These are phyloP conservation scores for Eristalis tenax DNA, from an alignment of 2,888 invertebrate genomes.

Conservation along the genomic window DNA sequence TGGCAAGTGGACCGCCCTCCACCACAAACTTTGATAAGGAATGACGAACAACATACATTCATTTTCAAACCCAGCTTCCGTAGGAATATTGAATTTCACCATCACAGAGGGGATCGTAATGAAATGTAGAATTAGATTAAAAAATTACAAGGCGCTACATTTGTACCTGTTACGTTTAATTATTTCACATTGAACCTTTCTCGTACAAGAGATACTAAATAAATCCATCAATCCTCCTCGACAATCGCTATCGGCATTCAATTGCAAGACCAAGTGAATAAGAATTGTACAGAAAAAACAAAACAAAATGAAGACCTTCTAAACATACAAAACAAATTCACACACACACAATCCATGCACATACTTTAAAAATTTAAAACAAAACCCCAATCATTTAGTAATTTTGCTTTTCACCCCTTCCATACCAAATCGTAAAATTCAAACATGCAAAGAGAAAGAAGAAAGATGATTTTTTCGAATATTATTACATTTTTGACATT, in stretches of 20 bases:
- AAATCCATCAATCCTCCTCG: conserved; percentile 14
- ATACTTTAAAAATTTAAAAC: conserved; percentile 1
- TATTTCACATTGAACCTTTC: neutral
- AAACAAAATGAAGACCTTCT: neutral
- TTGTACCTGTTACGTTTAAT: conserved; percentile 66
- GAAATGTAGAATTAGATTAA: neutral
- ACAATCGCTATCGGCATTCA: conserved; percentile 7
- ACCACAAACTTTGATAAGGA: neutral
- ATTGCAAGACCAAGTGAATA: conserved; percentile 44
- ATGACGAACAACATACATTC: neutral
- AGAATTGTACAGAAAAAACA: conserved; percentile 24
- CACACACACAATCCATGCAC: conserved; percentile 34
- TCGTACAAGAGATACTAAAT: neutral
- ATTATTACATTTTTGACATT: conserved; percentile 80
- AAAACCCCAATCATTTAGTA: neutral
- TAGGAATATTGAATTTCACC: too few species aligned
- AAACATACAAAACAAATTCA: neutral
- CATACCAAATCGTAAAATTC: conserved; percentile 22
- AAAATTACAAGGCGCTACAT: conserved; percentile 55
- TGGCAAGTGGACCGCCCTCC: neutral
- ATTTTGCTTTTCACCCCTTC: conserved; percentile 13
- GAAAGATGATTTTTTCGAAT: conserved; percentile 56
- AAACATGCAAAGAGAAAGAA: neutral
- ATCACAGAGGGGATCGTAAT: neutral
- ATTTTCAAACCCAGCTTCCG: too few species aligned